Conservation (phyloP, 2,888 invertebrate genomes). For the Nyleta sp. region DNA sequence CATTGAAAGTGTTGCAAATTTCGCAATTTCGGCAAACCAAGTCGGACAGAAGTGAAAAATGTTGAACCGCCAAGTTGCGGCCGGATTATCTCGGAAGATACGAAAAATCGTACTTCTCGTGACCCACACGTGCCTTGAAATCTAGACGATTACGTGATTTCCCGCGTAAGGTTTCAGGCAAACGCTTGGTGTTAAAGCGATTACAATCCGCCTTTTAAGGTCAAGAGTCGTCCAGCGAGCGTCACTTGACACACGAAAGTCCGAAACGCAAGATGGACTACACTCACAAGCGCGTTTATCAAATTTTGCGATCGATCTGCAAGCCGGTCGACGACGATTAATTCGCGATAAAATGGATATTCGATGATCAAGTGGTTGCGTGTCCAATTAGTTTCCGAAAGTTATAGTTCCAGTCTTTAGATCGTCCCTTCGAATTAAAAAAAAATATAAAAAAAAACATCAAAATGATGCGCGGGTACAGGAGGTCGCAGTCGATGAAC, state of each 20-base stretch:
- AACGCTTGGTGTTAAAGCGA: constrained; percentile 73
- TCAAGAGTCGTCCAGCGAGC: constrained; percentile 70
- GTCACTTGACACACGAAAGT: constrained; percentile 70
- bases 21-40: too few species aligned
- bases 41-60: too few species aligned
- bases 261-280: constrained; percentile 75
- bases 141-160: constrained; percentile 68
- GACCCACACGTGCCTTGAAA: constrained; percentile 65
- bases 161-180: constrained; percentile 74
- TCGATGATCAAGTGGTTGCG: constrained; percentile 14
- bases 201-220: constrained; percentile 75
- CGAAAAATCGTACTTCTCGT: background rate
- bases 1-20: too few species aligned
- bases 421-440: too few species aligned
- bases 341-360: constrained; percentile 22
- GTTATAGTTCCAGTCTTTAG: too few species aligned
- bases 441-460: too few species aligned
- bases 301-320: constrained; percentile 74
- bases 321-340: constrained; percentile 69
- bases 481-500: constrained; percentile 67
- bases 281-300: constrained; percentile 75
- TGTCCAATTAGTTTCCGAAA: background rate
- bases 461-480: constrained; percentile 50
- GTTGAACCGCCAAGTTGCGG: too few species aligned
- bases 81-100: constrained; percentile 1